phyloP scores from a whole-genome alignment of 2,113 vertebrate species.

The Sardina pilchardus region DNA sequence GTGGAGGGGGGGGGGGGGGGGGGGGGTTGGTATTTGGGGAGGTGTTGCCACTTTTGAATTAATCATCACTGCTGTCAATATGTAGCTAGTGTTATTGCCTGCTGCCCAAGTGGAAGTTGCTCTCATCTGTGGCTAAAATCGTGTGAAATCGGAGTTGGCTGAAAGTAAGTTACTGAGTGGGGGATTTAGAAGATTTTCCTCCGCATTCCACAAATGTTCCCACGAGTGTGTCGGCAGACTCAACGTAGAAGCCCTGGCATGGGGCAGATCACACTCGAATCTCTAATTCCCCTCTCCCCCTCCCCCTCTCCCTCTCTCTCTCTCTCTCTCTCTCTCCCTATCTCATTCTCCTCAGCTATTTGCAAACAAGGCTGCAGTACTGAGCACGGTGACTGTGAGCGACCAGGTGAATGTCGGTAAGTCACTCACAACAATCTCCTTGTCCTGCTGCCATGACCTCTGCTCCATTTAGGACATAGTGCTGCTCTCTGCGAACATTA shows the following conservation, averaged over 20 bases:
- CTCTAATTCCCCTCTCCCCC: slow-evolving; percentile 7
- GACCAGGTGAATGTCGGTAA: slow-evolving; percentile 96
- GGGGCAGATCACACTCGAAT: not conserved
- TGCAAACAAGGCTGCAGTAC: slow-evolving; percentile 96
- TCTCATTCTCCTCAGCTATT: slow-evolving; percentile 77
- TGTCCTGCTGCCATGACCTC: not conserved
- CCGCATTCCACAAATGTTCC: slow-evolving; percentile 55
- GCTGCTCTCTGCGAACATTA: not conserved
- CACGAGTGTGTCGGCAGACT: slow-evolving; percentile 36
- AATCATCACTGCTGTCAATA: slow-evolving; percentile 12
- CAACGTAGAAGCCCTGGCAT: slow-evolving; percentile 25
- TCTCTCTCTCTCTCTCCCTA: slow-evolving; percentile 29
- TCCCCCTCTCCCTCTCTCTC: slow-evolving; percentile 43
- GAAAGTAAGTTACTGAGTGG: slow-evolving; percentile 58
- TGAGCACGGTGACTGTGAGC: slow-evolving; percentile 91
- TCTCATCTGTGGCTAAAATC: slow-evolving; percentile 8
- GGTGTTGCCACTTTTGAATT: not conserved
- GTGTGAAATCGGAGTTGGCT: slow-evolving; percentile 58
- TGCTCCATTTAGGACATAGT: not conserved
- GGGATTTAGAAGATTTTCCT: slow-evolving; percentile 52
- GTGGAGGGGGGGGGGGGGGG: no score
- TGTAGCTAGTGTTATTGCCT: slow-evolving; percentile 10
- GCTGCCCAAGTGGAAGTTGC: not conserved
- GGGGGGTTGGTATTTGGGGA: no score
- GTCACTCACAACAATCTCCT: slow-evolving; percentile 42